Percentiles rank a stretch among this genome's conserved stretches.
phyloP scores from a whole-genome alignment of 1,140 invertebrate species.

The Anoplophora glabripennis region DNA sequence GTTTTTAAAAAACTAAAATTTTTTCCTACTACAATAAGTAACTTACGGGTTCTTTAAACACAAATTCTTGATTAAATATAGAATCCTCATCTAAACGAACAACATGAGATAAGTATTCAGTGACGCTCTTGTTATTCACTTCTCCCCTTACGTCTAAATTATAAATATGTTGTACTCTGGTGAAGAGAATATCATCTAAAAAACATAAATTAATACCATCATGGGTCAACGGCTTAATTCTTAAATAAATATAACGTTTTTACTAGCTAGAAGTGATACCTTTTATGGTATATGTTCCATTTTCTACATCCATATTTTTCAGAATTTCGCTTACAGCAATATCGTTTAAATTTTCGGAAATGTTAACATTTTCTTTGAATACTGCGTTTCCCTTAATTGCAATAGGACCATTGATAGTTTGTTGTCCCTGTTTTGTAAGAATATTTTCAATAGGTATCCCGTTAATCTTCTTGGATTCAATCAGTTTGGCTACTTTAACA shows the following conservation, averaged over 20 bases:
- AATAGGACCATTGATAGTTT: conserved; percentile 34
- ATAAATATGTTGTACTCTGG: conserved; percentile 28
- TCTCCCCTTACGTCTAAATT: conserved; percentile 27
- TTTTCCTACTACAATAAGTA: neutral
- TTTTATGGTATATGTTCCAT: conserved; percentile 29
- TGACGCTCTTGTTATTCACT: conserved; percentile 27
- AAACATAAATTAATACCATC: conserved; percentile 11
- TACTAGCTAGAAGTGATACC: conserved; percentile 9
- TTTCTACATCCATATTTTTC: conserved; percentile 20
- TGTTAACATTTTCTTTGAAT: conserved; percentile 29
- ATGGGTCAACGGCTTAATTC: neutral
- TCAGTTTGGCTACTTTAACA: conserved; percentile 36
- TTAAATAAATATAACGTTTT: too few relatives aligned
- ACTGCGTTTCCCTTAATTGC: conserved; percentile 36
- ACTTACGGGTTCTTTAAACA: conserved; percentile 34
- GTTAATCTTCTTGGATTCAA: conserved; percentile 41
- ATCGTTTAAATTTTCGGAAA: conserved; percentile 33
- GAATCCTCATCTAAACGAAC: conserved; percentile 26
- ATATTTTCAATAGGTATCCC: conserved; percentile 37
- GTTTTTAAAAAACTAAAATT: too few relatives aligned
- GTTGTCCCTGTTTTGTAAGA: conserved; percentile 36
- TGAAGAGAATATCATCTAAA: conserved; percentile 37
- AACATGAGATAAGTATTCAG: conserved; percentile 29
- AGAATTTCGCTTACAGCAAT: conserved; percentile 31
- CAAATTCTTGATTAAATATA: conserved; percentile 19